These are phyloP conservation scores for Notodonta ziczac DNA, from an alignment of 2,888 invertebrate species.

Conservation along the genomic window DNA sequence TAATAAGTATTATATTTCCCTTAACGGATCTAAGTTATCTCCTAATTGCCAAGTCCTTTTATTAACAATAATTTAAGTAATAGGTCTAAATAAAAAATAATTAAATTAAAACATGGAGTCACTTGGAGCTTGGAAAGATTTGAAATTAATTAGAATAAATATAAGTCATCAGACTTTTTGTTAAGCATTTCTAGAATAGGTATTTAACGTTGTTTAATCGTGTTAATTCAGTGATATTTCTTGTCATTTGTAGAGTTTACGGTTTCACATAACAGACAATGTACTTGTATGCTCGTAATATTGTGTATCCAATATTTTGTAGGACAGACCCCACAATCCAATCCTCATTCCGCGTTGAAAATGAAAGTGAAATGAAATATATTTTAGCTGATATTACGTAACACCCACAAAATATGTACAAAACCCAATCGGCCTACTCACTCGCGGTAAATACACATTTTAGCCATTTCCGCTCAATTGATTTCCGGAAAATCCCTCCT, in stretches of 20 bases:
- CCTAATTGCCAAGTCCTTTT: too few relatives aligned
- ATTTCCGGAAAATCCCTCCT: slow-evolving; percentile 29
- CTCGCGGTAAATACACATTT: slow-evolving; percentile 34
- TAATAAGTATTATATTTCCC: too few relatives aligned
- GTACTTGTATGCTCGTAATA: too few relatives aligned
- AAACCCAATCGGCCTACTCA: slow-evolving; percentile 28
- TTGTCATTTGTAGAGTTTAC: too few relatives aligned
- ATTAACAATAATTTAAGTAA: neutral
- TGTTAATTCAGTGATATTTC: too few relatives aligned
- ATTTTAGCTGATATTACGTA: slow-evolving; percentile 21
- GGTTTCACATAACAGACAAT: too few relatives aligned
- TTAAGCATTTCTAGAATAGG: neutral
- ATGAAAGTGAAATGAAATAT: too few relatives aligned
- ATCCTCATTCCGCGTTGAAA: too few relatives aligned
- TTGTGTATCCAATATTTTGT: too few relatives aligned
- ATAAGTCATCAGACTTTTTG: neutral
- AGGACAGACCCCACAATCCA: too few relatives aligned
- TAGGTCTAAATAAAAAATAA: neutral
- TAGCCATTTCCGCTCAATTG: slow-evolving; percentile 27
- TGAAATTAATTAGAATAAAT: neutral
- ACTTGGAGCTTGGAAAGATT: neutral
- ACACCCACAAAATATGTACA: slow-evolving; percentile 18
- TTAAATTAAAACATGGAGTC: neutral
- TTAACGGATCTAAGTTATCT: too few relatives aligned
- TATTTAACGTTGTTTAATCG: neutral